Evolutionary conservation across 1,140 invertebrate species (phyloP), one percentile per base, ranked within the genome.

Genomic region (Hyposmocoma kahamanoa): DNA sequence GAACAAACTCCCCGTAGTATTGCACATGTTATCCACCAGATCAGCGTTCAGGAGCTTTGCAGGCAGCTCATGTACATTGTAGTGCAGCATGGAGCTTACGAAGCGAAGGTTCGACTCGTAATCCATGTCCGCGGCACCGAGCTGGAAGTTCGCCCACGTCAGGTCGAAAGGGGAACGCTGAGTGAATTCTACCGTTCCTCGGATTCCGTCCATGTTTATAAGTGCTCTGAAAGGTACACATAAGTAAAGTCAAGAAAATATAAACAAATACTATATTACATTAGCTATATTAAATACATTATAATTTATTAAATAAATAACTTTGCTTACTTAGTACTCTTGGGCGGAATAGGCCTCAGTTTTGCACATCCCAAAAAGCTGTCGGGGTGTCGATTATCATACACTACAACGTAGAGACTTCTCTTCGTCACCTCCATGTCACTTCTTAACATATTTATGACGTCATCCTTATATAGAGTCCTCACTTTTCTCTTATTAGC

Each of bases 121-220:
- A 57, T 91, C 88, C 47, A 90, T 78, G 67, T 80, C 87, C 0
- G 89, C 90, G 30, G 89, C 89, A 1, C 86, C 88, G 15, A 97
- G 70, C 47, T 93, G 91, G 42, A 97, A 91, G 59, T 91, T 91
- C 0, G 96, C 84, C 84, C 91, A 92, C 0, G 96, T 97, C 0
- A 94, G 92, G 79, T 96, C 92, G 68, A 95, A 97, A 5, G 91
- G 91, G 0, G 94, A 96, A 17, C 91, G 88, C 86, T 98, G 97
- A 6, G 87, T 89, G 21, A 98, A 90, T 1, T 88, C 91, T 1
- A 98, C 88, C 38, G 92, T 90, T 0, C 96, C 96, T 70, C 90
- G 91, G 2, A 98, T 91, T 2, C 96, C 96, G 34, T 92, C 90
- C 32, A 91, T 89, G 79, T 94, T 93, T 30, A 98, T 91, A 3